Conservation (phyloP, 1,140 invertebrate species). For the Drosophila micromelanica region DNA sequence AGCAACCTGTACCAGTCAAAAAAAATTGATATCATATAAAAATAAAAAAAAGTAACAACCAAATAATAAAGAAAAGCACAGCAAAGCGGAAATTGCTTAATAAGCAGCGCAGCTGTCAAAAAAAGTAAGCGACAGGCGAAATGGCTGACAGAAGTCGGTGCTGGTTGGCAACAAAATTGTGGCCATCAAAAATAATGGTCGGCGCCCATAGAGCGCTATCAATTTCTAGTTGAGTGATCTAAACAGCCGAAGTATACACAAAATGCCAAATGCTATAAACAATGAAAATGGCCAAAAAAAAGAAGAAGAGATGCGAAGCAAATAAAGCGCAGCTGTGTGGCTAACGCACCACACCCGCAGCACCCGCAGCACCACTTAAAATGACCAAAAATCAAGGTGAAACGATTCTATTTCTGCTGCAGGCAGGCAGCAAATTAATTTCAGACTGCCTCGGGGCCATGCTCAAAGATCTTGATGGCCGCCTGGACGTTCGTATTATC, state of each 20-base stretch:
- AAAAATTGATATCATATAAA: constrained; percentile 4
- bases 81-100: constrained; percentile 65
- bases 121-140: constrained; percentile 11
- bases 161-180: constrained; percentile 33
- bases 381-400: constrained; percentile 52
- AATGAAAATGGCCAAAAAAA: constrained; percentile 46
- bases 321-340: constrained; percentile 15
- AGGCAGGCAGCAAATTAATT: constrained; percentile 73
- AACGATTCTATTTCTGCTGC: constrained; percentile 69
- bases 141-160: not conserved
- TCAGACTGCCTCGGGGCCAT: constrained; percentile 10
- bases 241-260: constrained; percentile 58
- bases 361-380: constrained; percentile 21
- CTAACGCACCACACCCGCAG: not conserved
- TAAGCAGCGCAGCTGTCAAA: constrained; percentile 74
- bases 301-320: not conserved
- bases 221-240: constrained; percentile 76
- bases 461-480: constrained; percentile 55
- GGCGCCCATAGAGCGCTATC: constrained; percentile 53
- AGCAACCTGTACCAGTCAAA: constrained; percentile 16
- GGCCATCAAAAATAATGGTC: constrained; percentile 71
- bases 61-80: not conserved
- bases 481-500: constrained; percentile 44
- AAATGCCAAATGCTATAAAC: constrained; percentile 65
- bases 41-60: not conserved